Base-by-base conservation (phyloP, 2,797 vertebrate genomes). In the Lacerta agilis region DNA sequence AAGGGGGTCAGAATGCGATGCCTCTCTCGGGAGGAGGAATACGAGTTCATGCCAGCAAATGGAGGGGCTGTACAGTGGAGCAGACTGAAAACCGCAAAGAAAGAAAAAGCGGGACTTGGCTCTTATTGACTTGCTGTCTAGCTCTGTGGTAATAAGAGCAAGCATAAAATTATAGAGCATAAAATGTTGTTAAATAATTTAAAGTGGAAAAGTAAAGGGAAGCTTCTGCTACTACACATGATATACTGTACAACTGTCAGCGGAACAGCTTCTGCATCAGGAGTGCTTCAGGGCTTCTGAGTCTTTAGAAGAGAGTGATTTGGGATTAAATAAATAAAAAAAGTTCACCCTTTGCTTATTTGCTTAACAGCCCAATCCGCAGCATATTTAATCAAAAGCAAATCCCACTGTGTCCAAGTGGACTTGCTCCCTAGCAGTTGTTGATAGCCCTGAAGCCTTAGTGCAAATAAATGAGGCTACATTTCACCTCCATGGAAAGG, bases 1-100 rank as follows among this genome's bases (percentile, higher is more conserved):
- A 55, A 55, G 61, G 33, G 18, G 67, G 49, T 79, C 80, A 79
- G 79, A 78, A 38, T 73, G 33, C 7, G 27, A 38, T 8, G 4
- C 33, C 36, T 72, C 72, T 77, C 64, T 69, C 71, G 36, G 27
- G 43, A 61, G 11, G 0, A 1, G 38, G 61, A 38, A 38, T 3
- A 0, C 0, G 0, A 36, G 43, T 55, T 67, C 8, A 61, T 45
- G 36, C 13, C 0, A 2, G 69, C 78, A 78, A 58, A 58, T 27
- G 49, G 58, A 45, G 64, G 33, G 11, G 38, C 36, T 64, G 29
- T 75, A 55, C 66, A 86, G 23, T 13, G 18, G 45, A 38, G 4
- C 33, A 78, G 81, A 87, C n/a, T 49, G 27, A 67, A 87, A 87
- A 67, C 18, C 36, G 1, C 1, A 79, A 9, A 36, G 13, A 36